Evolutionary conservation across 2,888 invertebrate species (phyloP), one percentile per base, ranked within the genome.

Genomic region (Eurytoma californica): DNA sequence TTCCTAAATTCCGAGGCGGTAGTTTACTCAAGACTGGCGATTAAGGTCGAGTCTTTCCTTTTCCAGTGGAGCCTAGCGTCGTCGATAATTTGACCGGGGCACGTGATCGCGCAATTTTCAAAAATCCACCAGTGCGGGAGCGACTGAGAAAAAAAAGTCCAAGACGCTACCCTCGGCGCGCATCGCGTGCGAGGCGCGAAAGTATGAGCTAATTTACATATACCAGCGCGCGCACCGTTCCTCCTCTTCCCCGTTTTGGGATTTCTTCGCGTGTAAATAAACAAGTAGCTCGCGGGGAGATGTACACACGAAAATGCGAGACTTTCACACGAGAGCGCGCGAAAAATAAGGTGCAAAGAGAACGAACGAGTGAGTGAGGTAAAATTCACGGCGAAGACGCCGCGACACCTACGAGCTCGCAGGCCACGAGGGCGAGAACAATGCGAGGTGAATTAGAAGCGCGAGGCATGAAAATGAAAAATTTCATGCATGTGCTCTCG

Each of bases 101-200:
- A 57, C 20, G 68, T 13, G 24, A n/a, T 61, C 75, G 13, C 53
- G 39, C n/a, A 70, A 65, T 70, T 72, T 57, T 12, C 24, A 69
- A 55, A 57, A 39, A n/a, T 30, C 69, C 47, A 28, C 13, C 53
- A 9, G 30, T 30, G n/a, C 30, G 30, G 61, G 60, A 58, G 18
- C 13, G 16, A 49, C 14, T 16, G 7, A 60, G 16, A 60, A 60
- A 49, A 60, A 58, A n/a, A 51, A 9, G 47, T 7, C 16, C 16
- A n/a, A 28, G 51, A 28, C 20, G 5, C 18, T 51, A 55, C 30
- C 14, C 30, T 18, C 67, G 39, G 63, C 57, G 49, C 30, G 51
- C 70, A 70, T 77, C 76, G 77, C 77, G 77, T 77, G 77, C 72
- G 77, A 77, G 66, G 72, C 77, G 72, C 58, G 66, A 70, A 66